These are phyloP conservation scores for Asobara japonica DNA, from an alignment of 1,140 invertebrate species.

Conservation along the genomic window DNA sequence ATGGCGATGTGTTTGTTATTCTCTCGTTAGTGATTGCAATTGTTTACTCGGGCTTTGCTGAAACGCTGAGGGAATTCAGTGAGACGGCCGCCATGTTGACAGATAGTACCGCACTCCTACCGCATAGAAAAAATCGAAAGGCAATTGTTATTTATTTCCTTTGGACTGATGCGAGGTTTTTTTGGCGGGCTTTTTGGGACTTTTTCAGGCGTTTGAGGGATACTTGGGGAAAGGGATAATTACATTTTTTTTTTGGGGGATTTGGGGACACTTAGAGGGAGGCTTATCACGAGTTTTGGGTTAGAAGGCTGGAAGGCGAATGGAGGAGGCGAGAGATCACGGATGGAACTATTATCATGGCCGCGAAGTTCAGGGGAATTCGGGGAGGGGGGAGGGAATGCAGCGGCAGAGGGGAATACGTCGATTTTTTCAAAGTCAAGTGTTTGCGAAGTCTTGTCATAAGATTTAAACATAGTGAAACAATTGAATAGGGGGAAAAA, in stretches of 20 bases:
- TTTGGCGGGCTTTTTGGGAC: too few relatives aligned
- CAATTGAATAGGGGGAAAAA: too few relatives aligned
- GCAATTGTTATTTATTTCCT: background rate
- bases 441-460: background rate
- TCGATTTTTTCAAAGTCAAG: background rate
- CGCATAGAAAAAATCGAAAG: background rate
- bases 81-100: constrained; percentile 14
- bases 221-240: background rate
- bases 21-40: background rate
- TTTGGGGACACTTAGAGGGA: background rate
- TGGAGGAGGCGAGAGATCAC: background rate
- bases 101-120: background rate
- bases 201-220: too few relatives aligned
- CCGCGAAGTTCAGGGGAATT: background rate
- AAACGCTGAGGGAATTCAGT: background rate
- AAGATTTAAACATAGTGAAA: too few relatives aligned
- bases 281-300: background rate
- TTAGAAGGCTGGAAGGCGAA: background rate
- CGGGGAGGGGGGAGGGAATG: background rate
- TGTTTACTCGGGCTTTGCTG: background rate
- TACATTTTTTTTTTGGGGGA: too few relatives aligned
- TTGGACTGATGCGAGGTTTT: background rate
- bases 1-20: background rate
- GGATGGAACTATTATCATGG: constrained; percentile 7
- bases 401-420: background rate